Base-by-base conservation (phyloP, 2,797 vertebrate genomes). In the Eupleurogrammus muticus region DNA sequence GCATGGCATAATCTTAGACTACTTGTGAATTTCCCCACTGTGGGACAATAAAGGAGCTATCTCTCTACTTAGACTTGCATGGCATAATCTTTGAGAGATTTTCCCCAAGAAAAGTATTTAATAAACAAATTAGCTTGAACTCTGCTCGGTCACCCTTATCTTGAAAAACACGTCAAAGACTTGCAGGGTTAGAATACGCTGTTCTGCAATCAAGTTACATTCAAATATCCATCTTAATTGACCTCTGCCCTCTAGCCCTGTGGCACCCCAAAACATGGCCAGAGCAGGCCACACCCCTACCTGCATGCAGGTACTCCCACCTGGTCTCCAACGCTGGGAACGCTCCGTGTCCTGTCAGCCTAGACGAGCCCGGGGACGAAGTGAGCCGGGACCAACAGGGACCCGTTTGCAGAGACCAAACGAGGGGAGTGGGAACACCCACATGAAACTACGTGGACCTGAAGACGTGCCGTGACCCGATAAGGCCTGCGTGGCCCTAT, bases 261-360 rank as follows among this genome's bases (percentile, higher is more conserved):
- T 13, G 24, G 19, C 40, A 4, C 2, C 21, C 17, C 34, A 67
- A 48, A 40, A 49, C 34, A 38, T 28, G 54, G 44, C 34, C 51
- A 23, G 48, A 66, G 35, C 11, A 65, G 60, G 72, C 70, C 86
- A 83, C 89, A 81, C 84, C 89, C 82, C 90, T 93, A 95, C 94
- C 93, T 94, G 93, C 73, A 57, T 61, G 70, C 90, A 92, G 92
- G 92, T 93, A 79, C 71, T 88, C 89, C 88, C 87, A 92, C 83
- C 86, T 85, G 86, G 75, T 86, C 72, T 80, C 79, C 70, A 62
- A 78, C 80, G 51, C 69, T 73, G 73, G 80, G 73, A 87, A 68
- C 68, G 64, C 48, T 64, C 73, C 51, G 75, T 34, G 74, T 50
- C 60, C 80, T 70, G 83, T 80, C 73, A 66, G 64, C 59, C 66